Percentiles rank a stretch among this genome's conserved stretches.
These are phyloP conservation scores for Burhinus bistriatus DNA, from an alignment of 2,113 vertebrate genomes.

Conservation along the genomic window DNA sequence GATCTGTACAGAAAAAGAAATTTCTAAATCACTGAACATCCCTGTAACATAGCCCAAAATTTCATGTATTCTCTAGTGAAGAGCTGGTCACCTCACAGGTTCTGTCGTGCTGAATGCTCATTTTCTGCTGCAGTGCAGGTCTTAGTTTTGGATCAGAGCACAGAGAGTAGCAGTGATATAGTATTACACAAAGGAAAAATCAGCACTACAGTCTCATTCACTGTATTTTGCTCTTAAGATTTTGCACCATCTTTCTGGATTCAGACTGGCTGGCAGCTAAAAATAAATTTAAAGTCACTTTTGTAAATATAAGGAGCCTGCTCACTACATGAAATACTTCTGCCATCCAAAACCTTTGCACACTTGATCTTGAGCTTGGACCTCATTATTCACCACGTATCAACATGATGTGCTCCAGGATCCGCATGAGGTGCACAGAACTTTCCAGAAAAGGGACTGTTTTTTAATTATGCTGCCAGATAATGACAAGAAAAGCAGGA, in stretches of 20 bases:
- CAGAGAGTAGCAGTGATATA: not conserved
- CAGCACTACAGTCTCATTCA: not conserved
- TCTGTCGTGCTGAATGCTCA: not conserved
- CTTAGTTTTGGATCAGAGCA: slow-evolving; percentile 13
- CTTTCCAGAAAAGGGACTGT: not conserved
- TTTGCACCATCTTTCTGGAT: not conserved
- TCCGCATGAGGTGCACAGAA: not conserved
- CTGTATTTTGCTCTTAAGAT: not conserved
- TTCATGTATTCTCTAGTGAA: not conserved
- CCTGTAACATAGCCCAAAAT: not conserved
- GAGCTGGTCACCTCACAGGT: not conserved
- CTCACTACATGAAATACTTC: not conserved
- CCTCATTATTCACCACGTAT: not conserved
- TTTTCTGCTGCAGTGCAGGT: slow-evolving; percentile 53
- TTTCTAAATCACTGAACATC: not conserved
- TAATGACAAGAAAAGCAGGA: not conserved
- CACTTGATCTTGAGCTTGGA: not conserved
- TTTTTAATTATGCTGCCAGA: not conserved
- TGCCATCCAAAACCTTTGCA: not conserved
- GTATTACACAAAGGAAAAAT: not conserved
- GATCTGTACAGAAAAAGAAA: not conserved
- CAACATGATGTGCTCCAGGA: not conserved
- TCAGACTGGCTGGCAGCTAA: not conserved
- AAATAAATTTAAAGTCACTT: not conserved
- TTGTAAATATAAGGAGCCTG: not conserved